Evolutionary conservation across 2,113 vertebrate species (phyloP).

Genomic region (Dicaeum eximium): DNA sequence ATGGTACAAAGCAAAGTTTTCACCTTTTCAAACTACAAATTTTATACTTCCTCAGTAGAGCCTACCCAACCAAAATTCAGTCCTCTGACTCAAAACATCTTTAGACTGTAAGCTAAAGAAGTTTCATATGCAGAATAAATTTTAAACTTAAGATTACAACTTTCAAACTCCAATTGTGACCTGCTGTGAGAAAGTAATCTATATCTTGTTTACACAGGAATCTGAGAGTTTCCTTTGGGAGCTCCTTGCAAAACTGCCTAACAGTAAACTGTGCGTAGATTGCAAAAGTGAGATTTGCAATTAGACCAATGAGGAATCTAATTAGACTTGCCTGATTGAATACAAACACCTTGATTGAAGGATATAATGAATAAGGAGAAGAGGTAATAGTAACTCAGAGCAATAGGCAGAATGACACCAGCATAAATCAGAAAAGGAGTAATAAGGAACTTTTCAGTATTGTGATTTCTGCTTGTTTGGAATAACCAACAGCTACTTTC

Average conservation of each 20-base stretch:
- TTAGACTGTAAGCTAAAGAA: not conserved
- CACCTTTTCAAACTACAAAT: not conserved
- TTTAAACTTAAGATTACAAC: not conserved
- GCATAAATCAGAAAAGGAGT: not conserved
- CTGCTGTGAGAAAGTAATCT: not conserved
- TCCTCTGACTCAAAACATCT: not conserved
- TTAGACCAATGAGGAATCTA: not conserved
- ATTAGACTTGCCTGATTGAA: slow-evolving; percentile 10
- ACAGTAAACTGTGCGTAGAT: not conserved
- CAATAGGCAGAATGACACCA: not conserved
- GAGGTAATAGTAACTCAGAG: not conserved
- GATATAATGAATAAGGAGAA: not conserved
- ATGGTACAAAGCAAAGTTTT: not conserved
- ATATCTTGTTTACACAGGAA: not conserved
- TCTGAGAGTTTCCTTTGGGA: not conserved
- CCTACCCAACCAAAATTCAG: not conserved
- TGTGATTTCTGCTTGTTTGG: not conserved
- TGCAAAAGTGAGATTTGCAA: not conserved
- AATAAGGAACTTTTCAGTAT: not conserved
- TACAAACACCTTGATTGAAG: not conserved
- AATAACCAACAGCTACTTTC: not conserved
- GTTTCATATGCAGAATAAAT: not conserved
- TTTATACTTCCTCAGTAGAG: not conserved
- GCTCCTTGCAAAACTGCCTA: not conserved
- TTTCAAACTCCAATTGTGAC: not conserved